These are phyloP conservation scores for Diplolepis rosae DNA, from an alignment of 2,888 invertebrate species.

Conservation along the genomic window DNA sequence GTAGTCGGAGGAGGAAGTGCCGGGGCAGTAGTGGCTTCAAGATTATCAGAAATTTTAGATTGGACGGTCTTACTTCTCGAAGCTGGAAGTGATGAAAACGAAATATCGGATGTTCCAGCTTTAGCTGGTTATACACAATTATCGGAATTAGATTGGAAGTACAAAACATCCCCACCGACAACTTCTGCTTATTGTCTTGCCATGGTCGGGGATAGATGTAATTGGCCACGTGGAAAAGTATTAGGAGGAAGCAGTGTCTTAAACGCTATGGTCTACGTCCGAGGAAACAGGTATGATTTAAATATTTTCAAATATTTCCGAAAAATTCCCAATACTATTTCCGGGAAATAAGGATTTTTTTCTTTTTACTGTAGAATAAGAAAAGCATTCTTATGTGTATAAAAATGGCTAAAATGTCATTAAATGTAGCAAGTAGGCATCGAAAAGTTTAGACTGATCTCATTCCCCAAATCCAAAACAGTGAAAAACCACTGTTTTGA, in stretches of 20 bases:
- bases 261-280: constrained; percentile 93
- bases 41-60: constrained; percentile 86
- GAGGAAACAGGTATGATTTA: constrained; percentile 83
- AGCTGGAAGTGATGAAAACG: constrained; percentile 91
- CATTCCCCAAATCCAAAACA: too few relatives aligned
- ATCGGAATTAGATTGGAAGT: constrained; percentile 93
- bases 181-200: constrained; percentile 89
- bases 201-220: constrained; percentile 90
- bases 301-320: too few relatives aligned
- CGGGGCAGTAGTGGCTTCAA: constrained; percentile 91
- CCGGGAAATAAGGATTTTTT: too few relatives aligned
- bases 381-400: too few relatives aligned
- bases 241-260: constrained; percentile 91
- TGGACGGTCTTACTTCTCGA: constrained; percentile 90
- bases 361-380: too few relatives aligned
- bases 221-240: constrained; percentile 94
- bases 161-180: constrained; percentile 86
- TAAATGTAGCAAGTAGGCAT: too few relatives aligned
- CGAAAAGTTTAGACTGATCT: too few relatives aligned
- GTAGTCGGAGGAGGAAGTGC: constrained; percentile 92
- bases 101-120: constrained; percentile 90
- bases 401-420: too few relatives aligned
- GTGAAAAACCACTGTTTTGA: too few relatives aligned
- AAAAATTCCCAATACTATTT: too few relatives aligned
- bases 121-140: constrained; percentile 89